Evolutionary conservation across 2,888 invertebrate genomes (phyloP), one percentile per base, ranked within the genome.

Genomic region (Lepidochrysops patricia): DNA sequence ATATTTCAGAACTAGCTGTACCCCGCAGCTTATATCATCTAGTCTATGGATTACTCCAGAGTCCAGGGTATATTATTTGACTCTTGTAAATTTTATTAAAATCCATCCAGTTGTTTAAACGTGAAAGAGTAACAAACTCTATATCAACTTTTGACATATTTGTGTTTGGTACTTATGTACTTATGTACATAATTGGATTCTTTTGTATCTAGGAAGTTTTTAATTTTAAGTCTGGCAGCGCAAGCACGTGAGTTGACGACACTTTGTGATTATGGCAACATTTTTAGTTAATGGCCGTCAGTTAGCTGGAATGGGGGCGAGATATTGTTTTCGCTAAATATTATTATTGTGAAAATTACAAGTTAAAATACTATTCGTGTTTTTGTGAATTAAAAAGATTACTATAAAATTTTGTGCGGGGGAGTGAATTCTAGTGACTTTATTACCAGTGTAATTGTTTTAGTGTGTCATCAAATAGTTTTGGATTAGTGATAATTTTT

Each of bases 211-310:
- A 57, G 65, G 65, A 61, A 62, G 63, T 37, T 64, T 58, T 25
- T 29, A 60, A 59, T 63, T 58, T 49, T 54, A 25, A 50, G 57
- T 49, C 48, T 62, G 62, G 79, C 69, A 80, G 76, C 68, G 70
- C 64, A 66, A 68, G 75, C 77, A 79, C 77, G 77, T 82, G 81
- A 77, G 77, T 66, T 76, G 82, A 81, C 80, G 82, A 84, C 82
- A 86, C 80, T 75, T 67, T 37, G 71, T 63, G 66, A 13, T 29
- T 54, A 67, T 72, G 73, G 75, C 72, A 75, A 75, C 73, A 76
- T 82, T 85, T 79, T 79, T 67, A 88, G 88, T 87, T 75, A 88
- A 43, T 89, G 88, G 88, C 88, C 83, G 87, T 86, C 76, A 75
- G 82, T 83, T 79, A 76, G 75, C 82, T 78, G 78, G 75, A 71